Evolutionary conservation across 2,888 invertebrate species (phyloP).

Genomic region (Ellobium chinense): DNA sequence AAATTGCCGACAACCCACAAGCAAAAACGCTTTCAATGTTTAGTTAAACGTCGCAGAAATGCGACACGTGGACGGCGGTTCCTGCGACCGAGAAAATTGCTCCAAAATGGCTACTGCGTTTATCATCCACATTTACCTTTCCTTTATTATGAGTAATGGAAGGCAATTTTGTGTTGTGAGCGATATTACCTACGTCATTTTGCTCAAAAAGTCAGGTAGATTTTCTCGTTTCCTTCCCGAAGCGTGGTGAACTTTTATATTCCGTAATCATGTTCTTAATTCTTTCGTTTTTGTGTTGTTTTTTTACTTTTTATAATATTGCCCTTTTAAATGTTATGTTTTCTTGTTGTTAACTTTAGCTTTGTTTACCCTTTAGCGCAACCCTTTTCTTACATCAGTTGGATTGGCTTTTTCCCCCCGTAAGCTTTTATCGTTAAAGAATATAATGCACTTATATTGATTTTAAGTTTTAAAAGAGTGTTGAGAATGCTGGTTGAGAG

Average conservation of each 20-base stretch:
- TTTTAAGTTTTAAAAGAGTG: too few relatives aligned
- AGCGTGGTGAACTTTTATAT: not conserved
- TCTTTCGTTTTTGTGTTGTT: not conserved
- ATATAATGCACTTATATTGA: too few relatives aligned
- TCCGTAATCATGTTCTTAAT: not conserved
- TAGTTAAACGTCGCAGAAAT: conserved; percentile 23
- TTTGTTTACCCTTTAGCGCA: too few relatives aligned
- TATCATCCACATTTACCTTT: conserved; percentile 4
- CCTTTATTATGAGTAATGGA: conserved; percentile 5
- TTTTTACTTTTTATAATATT: too few relatives aligned
- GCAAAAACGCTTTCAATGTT: conserved; percentile 13
- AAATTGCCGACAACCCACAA: not conserved
- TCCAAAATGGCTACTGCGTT: not conserved
- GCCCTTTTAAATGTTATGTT: too few relatives aligned
- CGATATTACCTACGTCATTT: not conserved
- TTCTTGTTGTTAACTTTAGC: too few relatives aligned
- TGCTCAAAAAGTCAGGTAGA: not conserved
- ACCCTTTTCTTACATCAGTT: too few relatives aligned
- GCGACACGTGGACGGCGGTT: not conserved
- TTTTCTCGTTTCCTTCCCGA: not conserved
- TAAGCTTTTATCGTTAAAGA: too few relatives aligned
- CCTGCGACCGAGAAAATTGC: not conserved
- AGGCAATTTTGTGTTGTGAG: conserved; percentile 6
- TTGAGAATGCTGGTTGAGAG: too few relatives aligned
- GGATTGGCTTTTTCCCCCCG: too few relatives aligned